phyloP scores from a whole-genome alignment of 2,888 invertebrate genomes.

The Mythimna lalbum region DNA sequence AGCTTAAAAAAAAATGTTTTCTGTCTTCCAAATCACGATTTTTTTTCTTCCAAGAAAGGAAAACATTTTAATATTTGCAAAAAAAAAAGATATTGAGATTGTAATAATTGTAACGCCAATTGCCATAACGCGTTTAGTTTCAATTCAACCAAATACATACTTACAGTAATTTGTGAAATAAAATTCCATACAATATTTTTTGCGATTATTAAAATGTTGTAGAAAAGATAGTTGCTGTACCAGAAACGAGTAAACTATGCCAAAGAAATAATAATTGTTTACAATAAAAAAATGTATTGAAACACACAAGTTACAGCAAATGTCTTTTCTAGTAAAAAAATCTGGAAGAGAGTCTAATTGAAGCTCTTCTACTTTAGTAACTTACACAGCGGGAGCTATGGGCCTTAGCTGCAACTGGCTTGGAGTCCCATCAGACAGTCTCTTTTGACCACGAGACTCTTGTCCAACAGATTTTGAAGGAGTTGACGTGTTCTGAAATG shows the following conservation, averaged over 20 bases:
- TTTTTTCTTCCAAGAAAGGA: background rate
- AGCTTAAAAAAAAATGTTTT: background rate
- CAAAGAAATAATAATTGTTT: no score
- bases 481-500: conserved; percentile 79
- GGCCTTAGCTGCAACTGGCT: conserved; percentile 86
- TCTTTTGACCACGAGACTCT: conserved; percentile 84
- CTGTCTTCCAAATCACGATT: background rate
- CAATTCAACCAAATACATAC: background rate
- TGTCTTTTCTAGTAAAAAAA: conserved; percentile 18
- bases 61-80: conserved; percentile 25
- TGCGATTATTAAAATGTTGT: conserved; percentile 35
- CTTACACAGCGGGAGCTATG: conserved; percentile 88
- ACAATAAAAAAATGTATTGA: background rate
- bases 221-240: conserved; percentile 31
- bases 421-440: conserved; percentile 86
- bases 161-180: background rate
- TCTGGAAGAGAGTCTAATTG: conserved; percentile 33
- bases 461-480: conserved; percentile 81
- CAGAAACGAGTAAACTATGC: no score
- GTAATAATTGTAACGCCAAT: conserved; percentile 45
- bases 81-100: background rate
- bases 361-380: conserved; percentile 19
- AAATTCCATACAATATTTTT: background rate
- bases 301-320: conserved; percentile 12
- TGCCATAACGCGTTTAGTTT: conserved; percentile 26